phyloP scores from a whole-genome alignment of 2,113 vertebrate genomes.

The Oophaga pumilio region DNA sequence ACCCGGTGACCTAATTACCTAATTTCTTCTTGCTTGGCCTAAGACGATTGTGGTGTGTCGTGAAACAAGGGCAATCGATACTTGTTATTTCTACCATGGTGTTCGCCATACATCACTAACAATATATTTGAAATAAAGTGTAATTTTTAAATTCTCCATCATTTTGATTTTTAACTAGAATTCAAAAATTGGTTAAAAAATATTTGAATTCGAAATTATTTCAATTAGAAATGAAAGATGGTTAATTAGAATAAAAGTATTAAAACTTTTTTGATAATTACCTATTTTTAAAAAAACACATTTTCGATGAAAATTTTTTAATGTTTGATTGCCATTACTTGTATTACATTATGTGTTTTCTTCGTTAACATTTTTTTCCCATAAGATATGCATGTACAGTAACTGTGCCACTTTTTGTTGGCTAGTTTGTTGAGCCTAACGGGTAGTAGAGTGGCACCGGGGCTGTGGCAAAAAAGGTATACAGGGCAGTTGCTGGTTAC shows the following conservation, averaged over 20 bases:
- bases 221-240: no score
- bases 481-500: conserved; percentile 88
- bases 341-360: not conserved
- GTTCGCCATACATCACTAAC: not conserved
- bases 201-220: no score
- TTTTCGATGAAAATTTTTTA: not conserved
- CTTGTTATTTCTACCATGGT: not conserved
- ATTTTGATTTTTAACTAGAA: not conserved
- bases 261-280: not conserved
- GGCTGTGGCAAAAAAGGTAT: conserved; percentile 55
- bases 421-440: not conserved
- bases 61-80: not conserved
- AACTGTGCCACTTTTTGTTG: not conserved
- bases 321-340: not conserved
- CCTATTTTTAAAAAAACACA: not conserved
- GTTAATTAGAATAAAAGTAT: not conserved
- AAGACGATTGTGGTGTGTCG: not conserved
- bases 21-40: not conserved
- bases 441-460: not conserved
- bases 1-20: conserved; percentile 22
- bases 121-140: not conserved
- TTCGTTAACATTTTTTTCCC: not conserved
- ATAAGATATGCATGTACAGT: not conserved
- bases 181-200: not conserved
- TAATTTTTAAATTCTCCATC: no score